These are phyloP conservation scores for Drymonia ruficornis DNA, from an alignment of 2,888 invertebrate species.

Conservation along the genomic window DNA sequence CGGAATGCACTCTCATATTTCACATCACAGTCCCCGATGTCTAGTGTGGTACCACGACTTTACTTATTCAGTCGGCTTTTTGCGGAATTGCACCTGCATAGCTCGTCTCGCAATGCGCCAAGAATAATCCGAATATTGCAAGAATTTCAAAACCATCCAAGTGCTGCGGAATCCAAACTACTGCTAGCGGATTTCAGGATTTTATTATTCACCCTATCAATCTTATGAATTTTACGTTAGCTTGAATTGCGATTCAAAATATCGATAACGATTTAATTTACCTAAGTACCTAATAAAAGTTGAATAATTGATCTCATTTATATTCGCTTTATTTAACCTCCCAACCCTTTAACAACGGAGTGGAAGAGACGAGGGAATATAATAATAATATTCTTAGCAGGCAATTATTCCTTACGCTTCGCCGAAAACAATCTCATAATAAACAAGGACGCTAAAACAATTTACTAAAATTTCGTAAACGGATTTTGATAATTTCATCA, in stretches of 20 bases:
- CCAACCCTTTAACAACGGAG: background rate
- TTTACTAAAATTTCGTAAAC: constrained; percentile 35
- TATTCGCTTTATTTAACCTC: background rate
- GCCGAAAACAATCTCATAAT: constrained; percentile 27
- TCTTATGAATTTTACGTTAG: background rate
- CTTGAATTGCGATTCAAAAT: background rate
- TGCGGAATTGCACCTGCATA: constrained; percentile 46
- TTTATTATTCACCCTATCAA: no score
- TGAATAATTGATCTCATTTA: background rate
- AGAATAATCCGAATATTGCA: constrained; percentile 17
- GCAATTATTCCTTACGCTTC: constrained; percentile 23
- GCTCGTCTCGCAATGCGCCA: constrained; percentile 11
- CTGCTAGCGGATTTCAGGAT: no score
- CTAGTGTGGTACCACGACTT: constrained; percentile 19
- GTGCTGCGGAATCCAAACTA: no score
- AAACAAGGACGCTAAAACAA: constrained; percentile 28
- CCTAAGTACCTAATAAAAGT: no score
- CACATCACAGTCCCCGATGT: constrained; percentile 16
- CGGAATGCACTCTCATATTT: constrained; percentile 42
- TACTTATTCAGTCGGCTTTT: constrained; percentile 58
- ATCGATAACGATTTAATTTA: background rate
- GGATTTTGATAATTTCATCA: constrained; percentile 35
- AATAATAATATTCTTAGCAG: constrained; percentile 19
- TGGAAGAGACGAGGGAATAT: constrained; percentile 12
- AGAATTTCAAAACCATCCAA: constrained; percentile 1